These are phyloP conservation scores for Aphaenogaster rudis DNA, from an alignment of 1,140 invertebrate genomes.

Conservation along the genomic window DNA sequence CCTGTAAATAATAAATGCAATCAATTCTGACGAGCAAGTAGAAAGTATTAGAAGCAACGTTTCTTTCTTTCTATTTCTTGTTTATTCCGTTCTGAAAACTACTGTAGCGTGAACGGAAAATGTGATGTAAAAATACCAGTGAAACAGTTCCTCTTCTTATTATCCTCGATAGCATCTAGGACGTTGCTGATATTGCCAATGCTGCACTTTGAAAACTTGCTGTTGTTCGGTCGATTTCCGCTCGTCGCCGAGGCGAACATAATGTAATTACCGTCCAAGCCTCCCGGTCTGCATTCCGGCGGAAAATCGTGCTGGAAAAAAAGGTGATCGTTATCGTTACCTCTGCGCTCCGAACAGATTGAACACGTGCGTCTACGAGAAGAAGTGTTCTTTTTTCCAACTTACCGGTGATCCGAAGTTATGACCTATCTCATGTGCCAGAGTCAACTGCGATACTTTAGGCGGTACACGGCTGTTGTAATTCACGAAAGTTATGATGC, in stretches of 20 bases:
- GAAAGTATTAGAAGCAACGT: background rate
- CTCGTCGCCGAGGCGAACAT: conserved; percentile 99
- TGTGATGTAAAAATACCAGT: conserved; percentile 86
- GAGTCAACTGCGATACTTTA: conserved; percentile 98
- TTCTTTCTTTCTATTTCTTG: background rate
- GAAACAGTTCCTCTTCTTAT: conserved; percentile 98
- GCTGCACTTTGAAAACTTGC: conserved; percentile 97
- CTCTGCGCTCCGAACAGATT: background rate
- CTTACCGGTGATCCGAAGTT: conserved; percentile 99
- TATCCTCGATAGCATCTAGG: conserved; percentile 95
- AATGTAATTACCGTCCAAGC: conserved; percentile 96
- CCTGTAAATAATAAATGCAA: conserved; percentile 91
- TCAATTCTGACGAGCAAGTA: conserved; percentile 70
- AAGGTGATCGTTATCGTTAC: conserved; percentile 19
- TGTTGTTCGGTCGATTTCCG: conserved; percentile 97
- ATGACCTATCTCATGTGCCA: conserved; percentile 99
- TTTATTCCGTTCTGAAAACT: background rate
- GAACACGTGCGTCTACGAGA: background rate
- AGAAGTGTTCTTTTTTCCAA: background rate
- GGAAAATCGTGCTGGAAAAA: conserved; percentile 96
- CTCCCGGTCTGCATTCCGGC: conserved; percentile 95
- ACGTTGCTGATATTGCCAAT: conserved; percentile 98
- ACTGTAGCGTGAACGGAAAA: background rate
- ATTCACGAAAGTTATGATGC: conserved; percentile 99
- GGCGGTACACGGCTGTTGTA: conserved; percentile 98